Base-by-base conservation (phyloP, 2,113 vertebrate genomes). In the Hippolais icterina region DNA sequence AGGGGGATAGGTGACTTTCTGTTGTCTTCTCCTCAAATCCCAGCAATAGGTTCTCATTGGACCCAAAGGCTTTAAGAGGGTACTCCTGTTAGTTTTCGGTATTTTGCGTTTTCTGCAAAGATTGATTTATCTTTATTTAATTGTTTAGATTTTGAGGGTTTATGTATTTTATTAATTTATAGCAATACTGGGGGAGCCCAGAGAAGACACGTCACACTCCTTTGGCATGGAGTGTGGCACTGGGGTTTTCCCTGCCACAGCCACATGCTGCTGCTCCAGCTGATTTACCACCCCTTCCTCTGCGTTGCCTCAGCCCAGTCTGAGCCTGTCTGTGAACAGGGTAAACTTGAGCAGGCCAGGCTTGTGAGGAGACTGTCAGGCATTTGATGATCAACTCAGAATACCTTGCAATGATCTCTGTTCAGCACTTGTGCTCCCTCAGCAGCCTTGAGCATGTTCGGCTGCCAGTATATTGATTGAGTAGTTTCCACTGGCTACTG, bases 401-500 rank as follows among this genome's bases (percentile, higher is more conserved):
- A 85, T 65, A 74, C 41, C 46, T 75, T 92, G 96, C n/a, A 84
- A 76, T 35, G 29, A 23, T 46, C 33, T 66, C 72, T 91, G 53
- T 52, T 92, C 90, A 97, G 80, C 83, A 93, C 76, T 56, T 85
- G 85, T 75, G 83, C 65, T 98, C 97, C 75, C 50, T 94, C 92
- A 24, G 63, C 85, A 93, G 88, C 76, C 93, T 42, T 77, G 65
- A 90, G 87, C 61, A 44, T 49, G 54, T 89, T 90, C 96, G 95
- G 54, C 89, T 97, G 92, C 95, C 93, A 93, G 92, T 95, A 85
- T 94, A 97, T 79, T 87, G 94, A 92, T 76, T 93, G 91, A 82
- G 68, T 87, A 29, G 53, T 94, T 96, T 94, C 91, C 79, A 85
- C 93, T 84, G 92, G 88, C 95, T 96, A 65, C 95, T 93, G 53